A percentile compares a stretch with the other conserved stretches of the same genome.
These are phyloP conservation scores for Sparidentex hasta DNA, from an alignment of 2,797 vertebrate species.

Conservation along the genomic window DNA sequence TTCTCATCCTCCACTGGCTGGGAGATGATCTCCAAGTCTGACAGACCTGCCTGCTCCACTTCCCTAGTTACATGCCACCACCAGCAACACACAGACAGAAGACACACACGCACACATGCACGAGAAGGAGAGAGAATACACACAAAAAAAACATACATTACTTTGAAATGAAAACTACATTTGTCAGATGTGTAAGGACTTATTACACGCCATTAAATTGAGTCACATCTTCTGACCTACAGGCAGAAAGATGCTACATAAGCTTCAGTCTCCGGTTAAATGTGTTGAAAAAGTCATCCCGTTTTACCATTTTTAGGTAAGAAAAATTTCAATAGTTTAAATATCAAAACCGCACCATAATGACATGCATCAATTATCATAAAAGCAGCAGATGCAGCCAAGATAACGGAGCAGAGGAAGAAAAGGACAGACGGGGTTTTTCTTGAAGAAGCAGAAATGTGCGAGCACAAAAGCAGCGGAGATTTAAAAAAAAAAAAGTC, in stretches of 20 bases:
- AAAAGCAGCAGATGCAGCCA: conserved; percentile 8
- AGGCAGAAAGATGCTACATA: not conserved
- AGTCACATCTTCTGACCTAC: not conserved
- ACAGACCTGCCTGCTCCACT: conserved; percentile 84
- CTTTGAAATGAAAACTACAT: not conserved
- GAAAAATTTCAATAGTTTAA: conserved; percentile 4
- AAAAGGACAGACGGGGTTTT: conserved; percentile 4
- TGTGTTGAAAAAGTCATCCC: too few relatives aligned
- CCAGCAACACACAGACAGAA: conserved; percentile 34
- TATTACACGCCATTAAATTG: not conserved
- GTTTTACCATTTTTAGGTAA: not conserved
- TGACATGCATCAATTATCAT: conserved; percentile 8
- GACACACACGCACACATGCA: conserved; percentile 22
- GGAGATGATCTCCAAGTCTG: conserved; percentile 94
- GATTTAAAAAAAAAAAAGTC: conserved; percentile 43
- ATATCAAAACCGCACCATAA: not conserved
- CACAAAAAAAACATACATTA: conserved; percentile 29
- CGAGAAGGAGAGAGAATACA: conserved; percentile 25
- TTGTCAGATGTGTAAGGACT: not conserved
- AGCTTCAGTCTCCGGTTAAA: too few relatives aligned
- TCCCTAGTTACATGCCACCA: conserved; percentile 66
- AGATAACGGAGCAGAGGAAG: conserved; percentile 6
- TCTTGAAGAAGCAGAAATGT: not conserved
- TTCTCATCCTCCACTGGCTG: conserved; percentile 92
- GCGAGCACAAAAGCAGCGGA: conserved; percentile 32